Percentiles rank a stretch among this genome's conserved stretches.
Evolutionary conservation across 2,797 vertebrate genomes (phyloP).

Genomic region (Enteromius treurensis): DNA sequence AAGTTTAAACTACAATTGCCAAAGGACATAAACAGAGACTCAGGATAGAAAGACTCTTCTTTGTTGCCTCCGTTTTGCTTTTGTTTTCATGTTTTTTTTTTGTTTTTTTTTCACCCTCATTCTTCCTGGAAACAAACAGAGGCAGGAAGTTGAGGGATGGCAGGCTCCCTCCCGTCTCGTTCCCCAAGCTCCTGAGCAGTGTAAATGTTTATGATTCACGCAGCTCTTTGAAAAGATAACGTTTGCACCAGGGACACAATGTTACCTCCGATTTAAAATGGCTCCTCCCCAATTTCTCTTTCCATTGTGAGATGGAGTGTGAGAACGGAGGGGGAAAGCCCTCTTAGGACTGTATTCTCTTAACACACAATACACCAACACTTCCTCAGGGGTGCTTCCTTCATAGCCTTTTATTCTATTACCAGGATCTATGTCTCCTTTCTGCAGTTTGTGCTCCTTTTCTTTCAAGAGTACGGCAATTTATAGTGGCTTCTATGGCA

Average conservation of each 20-base stretch:
- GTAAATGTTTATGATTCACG: constrained; percentile 80
- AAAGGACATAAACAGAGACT: constrained; percentile 71
- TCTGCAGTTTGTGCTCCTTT: constrained; percentile 18
- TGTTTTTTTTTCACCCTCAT: constrained; percentile 50
- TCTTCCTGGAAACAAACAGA: constrained; percentile 71
- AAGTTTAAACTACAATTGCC: constrained; percentile 75
- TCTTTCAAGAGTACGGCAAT: constrained; percentile 13
- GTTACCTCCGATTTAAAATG: constrained; percentile 55
- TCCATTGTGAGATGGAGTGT: constrained; percentile 60
- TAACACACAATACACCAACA: constrained; percentile 53
- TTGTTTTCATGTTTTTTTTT: constrained; percentile 65
- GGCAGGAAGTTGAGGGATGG: constrained; percentile 58
- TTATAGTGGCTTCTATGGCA: constrained; percentile 3
- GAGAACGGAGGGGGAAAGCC: constrained; percentile 60
- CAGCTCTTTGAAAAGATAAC: constrained; percentile 67
- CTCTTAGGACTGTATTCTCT: constrained; percentile 55
- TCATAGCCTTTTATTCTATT: constrained; percentile 63
- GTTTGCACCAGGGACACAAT: constrained; percentile 72
- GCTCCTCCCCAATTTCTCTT: constrained; percentile 36
- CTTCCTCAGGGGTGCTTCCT: constrained; percentile 53
- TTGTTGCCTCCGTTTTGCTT: constrained; percentile 56
- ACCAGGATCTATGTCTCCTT: constrained; percentile 58
- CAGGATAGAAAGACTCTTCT: constrained; percentile 60
- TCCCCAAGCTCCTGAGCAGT: constrained; percentile 66
- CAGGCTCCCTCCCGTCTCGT: constrained; percentile 65